A percentile compares a stretch with the other conserved stretches of the same genome.
Conservation (phyloP, 2,797 vertebrate genomes). For the Gallinago solitaria region DNA sequence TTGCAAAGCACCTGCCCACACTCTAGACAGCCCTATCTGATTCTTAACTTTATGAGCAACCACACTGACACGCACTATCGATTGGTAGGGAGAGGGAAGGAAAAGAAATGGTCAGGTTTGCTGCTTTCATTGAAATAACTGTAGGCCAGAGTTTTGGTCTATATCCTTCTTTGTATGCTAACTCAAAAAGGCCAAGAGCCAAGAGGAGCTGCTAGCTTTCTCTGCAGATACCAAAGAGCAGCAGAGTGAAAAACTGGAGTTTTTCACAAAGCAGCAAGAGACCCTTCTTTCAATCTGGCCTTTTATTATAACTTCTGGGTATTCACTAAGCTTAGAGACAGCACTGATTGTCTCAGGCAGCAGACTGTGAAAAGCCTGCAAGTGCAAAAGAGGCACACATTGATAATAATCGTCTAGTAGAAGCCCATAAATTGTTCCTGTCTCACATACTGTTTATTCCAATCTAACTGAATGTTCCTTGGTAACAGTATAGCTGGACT, state of each 20-base stretch:
- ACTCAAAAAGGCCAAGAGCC: neutral
- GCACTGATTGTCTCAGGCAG: neutral
- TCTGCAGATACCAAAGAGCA: neutral
- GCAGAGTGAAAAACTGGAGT: neutral
- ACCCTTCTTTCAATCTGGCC: neutral
- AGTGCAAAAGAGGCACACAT: neutral
- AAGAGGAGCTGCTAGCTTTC: neutral
- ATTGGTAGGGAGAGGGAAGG: neutral
- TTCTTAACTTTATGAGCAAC: neutral
- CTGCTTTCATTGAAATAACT: neutral
- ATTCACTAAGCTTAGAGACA: neutral
- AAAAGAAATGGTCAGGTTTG: neutral
- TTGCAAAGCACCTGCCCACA: conserved; percentile 53
- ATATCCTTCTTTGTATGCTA: neutral
- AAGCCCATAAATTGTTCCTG: neutral
- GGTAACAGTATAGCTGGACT: neutral
- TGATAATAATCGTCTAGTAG: neutral
- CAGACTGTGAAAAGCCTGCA: neutral
- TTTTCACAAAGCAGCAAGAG: neutral
- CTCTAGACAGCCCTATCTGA: neutral
- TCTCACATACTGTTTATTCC: neutral
- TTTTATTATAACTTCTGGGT: neutral
- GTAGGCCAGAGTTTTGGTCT: neutral
- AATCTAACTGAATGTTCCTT: neutral
- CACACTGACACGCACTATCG: neutral